Conservation (phyloP, 2,797 vertebrate species). For the Falco peregrinus region DNA sequence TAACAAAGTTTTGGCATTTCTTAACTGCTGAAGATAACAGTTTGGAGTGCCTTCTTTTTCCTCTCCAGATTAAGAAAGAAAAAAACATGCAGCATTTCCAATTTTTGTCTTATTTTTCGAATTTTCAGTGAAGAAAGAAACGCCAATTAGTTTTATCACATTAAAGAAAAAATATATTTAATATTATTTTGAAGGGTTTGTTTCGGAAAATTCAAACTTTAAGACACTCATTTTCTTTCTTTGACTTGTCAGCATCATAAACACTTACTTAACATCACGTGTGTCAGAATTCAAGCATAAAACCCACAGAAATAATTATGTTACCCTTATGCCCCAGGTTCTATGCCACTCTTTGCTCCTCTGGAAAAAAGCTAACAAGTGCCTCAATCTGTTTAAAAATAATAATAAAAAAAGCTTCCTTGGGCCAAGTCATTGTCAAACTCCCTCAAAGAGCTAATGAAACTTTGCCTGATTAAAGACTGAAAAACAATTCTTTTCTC, state of each 20-base stretch:
- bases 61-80: not conserved
- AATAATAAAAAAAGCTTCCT: not conserved
- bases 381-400: not conserved
- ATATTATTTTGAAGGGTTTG: not conserved
- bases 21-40: not conserved
- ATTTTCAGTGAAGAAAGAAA: not conserved
- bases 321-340: not conserved
- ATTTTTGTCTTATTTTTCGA: not conserved
- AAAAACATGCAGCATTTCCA: not conserved
- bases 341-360: not conserved
- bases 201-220: not conserved
- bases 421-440: not conserved
- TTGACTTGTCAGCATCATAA: not conserved
- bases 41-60: not conserved
- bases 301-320: not conserved
- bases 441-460: not conserved
- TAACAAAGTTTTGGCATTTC: not conserved
- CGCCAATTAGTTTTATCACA: not conserved
- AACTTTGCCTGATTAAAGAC: not conserved
- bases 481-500: not conserved
- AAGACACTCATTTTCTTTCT: not conserved
- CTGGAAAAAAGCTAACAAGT: not conserved
- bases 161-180: not conserved
- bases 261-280: not conserved
- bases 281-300: not conserved